Percentiles rank a stretch among this genome's conserved stretches.
These are phyloP conservation scores for Zosterops lateralis DNA, from an alignment of 2,113 vertebrate genomes.

Conservation along the genomic window DNA sequence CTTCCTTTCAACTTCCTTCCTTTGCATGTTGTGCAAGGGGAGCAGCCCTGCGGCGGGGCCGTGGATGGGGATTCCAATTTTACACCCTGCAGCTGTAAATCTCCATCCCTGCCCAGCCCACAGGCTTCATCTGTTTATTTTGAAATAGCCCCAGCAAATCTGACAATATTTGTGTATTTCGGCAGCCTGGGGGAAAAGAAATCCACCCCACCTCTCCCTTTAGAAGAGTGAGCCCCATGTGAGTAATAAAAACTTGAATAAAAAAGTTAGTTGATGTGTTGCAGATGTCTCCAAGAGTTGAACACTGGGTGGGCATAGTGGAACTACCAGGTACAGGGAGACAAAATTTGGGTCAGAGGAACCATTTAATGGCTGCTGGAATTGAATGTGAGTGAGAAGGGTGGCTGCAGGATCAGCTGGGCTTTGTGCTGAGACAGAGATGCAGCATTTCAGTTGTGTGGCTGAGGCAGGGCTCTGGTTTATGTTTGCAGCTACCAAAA, in stretches of 20 bases:
- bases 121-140: background rate
- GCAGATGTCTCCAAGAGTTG: background rate
- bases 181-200: background rate
- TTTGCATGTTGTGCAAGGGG: constrained; percentile 50
- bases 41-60: background rate
- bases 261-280: background rate
- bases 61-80: constrained; percentile 18
- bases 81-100: constrained; percentile 40
- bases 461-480: background rate
- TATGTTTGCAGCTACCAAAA: background rate
- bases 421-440: background rate
- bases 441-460: background rate
- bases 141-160: background rate
- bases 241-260: background rate
- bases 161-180: constrained; percentile 17
- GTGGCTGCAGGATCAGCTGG: background rate
- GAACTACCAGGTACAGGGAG: background rate
- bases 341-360: background rate
- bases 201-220: background rate
- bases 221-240: background rate
- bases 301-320: background rate
- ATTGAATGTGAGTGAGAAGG: background rate
- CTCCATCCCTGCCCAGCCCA: background rate
- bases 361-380: background rate
- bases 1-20: constrained; percentile 70